Percentiles rank a stretch among this genome's conserved stretches.
Evolutionary conservation across 2,113 vertebrate species (phyloP).

Genomic region (Pyxicephalus adspersus): DNA sequence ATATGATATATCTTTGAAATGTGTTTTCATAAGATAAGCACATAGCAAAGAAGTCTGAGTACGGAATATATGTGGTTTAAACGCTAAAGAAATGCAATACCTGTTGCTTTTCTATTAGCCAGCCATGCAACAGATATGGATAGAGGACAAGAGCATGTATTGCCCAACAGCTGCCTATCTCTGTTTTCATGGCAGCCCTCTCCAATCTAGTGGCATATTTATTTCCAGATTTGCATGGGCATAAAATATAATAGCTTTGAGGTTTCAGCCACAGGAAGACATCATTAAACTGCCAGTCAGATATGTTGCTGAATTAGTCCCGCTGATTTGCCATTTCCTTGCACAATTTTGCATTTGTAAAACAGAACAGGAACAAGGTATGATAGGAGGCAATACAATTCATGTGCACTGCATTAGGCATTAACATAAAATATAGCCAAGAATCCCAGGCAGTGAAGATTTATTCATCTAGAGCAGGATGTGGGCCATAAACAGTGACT

Average conservation of each 20-base stretch:
- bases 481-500: too few species aligned
- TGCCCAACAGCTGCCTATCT: not conserved
- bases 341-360: not conserved
- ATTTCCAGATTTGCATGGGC: slow-evolving; percentile 12
- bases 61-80: not conserved
- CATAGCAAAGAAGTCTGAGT: not conserved
- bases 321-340: not conserved
- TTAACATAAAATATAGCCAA: not conserved
- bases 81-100: not conserved
- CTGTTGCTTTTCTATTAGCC: not conserved
- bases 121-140: not conserved
- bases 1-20: not conserved
- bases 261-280: slow-evolving; percentile 20
- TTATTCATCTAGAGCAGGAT: too few species aligned
- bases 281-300: slow-evolving; percentile 12
- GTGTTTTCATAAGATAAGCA: slow-evolving; percentile 15
- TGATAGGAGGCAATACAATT: not conserved
- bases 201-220: slow-evolving; percentile 1
- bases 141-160: not conserved
- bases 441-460: not conserved
- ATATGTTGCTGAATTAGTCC: not conserved
- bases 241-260: slow-evolving; percentile 27
- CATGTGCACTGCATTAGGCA: not conserved
- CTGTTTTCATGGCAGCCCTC: not conserved
- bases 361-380: not conserved